Base-by-base conservation (phyloP, 2,113 vertebrate genomes). In the Sorex fumeus region DNA sequence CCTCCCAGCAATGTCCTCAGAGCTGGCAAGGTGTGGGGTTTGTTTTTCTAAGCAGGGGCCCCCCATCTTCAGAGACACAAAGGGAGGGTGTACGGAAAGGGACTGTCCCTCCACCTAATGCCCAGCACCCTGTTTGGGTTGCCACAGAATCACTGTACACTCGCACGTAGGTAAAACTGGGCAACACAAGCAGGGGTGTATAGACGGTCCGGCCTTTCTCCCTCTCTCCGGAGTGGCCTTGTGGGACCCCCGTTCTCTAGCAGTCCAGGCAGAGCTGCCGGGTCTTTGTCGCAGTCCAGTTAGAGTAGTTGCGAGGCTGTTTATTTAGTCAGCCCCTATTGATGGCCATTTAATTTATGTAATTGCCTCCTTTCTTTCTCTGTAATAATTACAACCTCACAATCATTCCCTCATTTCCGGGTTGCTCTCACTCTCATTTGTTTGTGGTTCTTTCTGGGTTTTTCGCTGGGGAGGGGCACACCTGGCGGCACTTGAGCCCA, bases 21-120 rank as follows among this genome's bases (percentile, higher is more conserved):
- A 86, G 78, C 76, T 77, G 87, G 23, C 10, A 83, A 74, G 23
- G 36, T 86, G 6, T 82, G 19, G 15, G 27, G 7, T 72, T 84
- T 66, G 53, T 40, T 82, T 90, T 62, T 71, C 50, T 79, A 76
- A n/a, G 53, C 30, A 83, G n/a, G 25, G 72, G 9, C 79, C 53
- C 45, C 4, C 28, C 18, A 78, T 64, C 91, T 95, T 13, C 28
- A 32, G 70, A 77, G 45, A n/a, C 72, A 84, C n/a, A 62, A 77
- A 93, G 93, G 36, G 34, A 83, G n/a, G 43, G 47, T 28, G 76
- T 70, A 79, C 18, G 32, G 32, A 86, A 76, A 78, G 66, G 47
- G 57, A 57, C 81, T 25, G 84, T 89, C 25, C 34, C 6, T 85
- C 43, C 9, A 21, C 18, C 47, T 6, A 36, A 28, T 9, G 8